Evolutionary conservation across 2,797 vertebrate genomes (phyloP).

Genomic region (Neosilurus mollespiculum): DNA sequence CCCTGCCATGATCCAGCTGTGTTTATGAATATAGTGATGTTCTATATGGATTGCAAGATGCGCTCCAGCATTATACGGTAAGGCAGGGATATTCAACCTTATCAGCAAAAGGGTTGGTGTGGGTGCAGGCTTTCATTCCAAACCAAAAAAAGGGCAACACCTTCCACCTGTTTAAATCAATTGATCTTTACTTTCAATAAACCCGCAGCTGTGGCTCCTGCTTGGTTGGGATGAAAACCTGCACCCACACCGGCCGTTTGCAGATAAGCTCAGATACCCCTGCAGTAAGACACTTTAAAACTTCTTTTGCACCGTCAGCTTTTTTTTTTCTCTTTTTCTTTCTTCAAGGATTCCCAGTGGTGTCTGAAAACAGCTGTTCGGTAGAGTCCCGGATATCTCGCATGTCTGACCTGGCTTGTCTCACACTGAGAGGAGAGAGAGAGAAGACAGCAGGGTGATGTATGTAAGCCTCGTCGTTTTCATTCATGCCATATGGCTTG

Average conservation of each 20-base stretch:
- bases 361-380: conserved; percentile 1
- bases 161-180: no score
- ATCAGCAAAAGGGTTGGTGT: no score
- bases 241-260: no score
- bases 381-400: neutral
- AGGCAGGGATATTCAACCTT: no score
- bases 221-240: no score
- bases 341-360: conserved; percentile 7
- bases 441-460: neutral
- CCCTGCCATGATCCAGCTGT: neutral
- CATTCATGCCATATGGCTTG: conserved; percentile 41
- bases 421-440: conserved; percentile 19
- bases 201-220: no score
- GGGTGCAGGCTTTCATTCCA: no score
- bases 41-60: neutral
- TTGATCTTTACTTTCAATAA: no score
- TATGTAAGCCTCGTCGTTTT: conserved; percentile 19
- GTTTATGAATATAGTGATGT: neutral
- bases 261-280: no score
- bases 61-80: neutral
- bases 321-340: neutral
- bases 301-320: neutral
- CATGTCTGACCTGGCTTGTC: conserved; percentile 19
- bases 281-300: neutral
- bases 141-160: no score